phyloP scores from a whole-genome alignment of 2,113 vertebrate species.

The Nothobranchius kuhntae region DNA sequence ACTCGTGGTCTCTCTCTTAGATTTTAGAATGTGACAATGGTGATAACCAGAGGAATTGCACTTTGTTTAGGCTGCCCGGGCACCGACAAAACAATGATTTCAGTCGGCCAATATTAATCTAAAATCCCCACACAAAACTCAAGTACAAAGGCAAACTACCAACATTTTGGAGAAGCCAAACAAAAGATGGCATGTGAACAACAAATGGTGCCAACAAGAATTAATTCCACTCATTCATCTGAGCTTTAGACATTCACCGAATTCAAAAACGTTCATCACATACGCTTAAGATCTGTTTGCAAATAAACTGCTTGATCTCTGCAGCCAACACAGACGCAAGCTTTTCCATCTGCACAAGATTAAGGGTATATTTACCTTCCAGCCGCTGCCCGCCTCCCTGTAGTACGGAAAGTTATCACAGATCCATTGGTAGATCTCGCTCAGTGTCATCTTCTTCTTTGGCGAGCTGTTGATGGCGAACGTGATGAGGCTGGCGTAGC shows the following conservation, averaged over 20 bases:
- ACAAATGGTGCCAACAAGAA: background rate
- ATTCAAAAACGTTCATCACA: background rate
- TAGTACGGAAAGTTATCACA: constrained; percentile 93
- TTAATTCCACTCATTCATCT: background rate
- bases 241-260: background rate
- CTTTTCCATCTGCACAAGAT: background rate
- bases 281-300: background rate
- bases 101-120: constrained; percentile 32
- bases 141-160: constrained; percentile 4
- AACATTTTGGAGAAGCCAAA: background rate
- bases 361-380: constrained; percentile 82
- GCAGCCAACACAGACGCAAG: background rate
- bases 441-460: constrained; percentile 94
- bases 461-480: constrained; percentile 94
- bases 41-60: constrained; percentile 50
- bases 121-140: constrained; percentile 3
- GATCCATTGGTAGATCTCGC: constrained; percentile 90
- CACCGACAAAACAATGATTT: constrained; percentile 37
- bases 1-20: constrained; percentile 49
- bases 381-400: constrained; percentile 91
- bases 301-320: no score
- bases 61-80: constrained; percentile 35
- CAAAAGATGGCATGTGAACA: background rate
- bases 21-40: constrained; percentile 57
- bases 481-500: constrained; percentile 93